These are phyloP conservation scores for Gambelia wislizenii DNA, from an alignment of 2,797 vertebrate genomes.

Conservation along the genomic window DNA sequence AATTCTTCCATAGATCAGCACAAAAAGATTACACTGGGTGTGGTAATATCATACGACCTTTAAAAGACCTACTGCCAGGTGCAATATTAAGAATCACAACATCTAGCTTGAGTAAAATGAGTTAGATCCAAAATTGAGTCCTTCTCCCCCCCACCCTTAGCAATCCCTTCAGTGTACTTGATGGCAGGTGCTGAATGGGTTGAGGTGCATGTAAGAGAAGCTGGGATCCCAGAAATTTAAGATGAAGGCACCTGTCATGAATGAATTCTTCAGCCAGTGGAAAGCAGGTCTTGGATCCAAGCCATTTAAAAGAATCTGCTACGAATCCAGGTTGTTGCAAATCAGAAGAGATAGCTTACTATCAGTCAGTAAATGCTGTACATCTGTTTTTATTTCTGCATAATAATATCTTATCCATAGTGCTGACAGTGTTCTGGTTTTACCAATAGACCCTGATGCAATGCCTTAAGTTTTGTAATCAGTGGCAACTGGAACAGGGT, in stretches of 20 bases:
- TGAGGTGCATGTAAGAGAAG: not conserved
- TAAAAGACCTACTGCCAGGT: not conserved
- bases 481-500: not conserved
- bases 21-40: not conserved
- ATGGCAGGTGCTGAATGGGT: not conserved
- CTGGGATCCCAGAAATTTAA: not conserved
- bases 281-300: not conserved
- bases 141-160: no score
- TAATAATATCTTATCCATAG: not conserved
- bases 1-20: not conserved
- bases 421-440: not conserved
- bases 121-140: not conserved
- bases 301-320: not conserved
- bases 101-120: not conserved
- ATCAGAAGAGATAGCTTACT: not conserved
- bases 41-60: not conserved
- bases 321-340: not conserved
- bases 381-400: not conserved
- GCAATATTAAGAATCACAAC: not conserved
- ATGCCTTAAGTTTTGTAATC: not conserved
- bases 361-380: not conserved
- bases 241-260: not conserved
- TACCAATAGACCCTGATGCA: not conserved
- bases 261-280: not conserved
- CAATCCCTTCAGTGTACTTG: no score